Base-by-base conservation (phyloP, 2,888 invertebrate genomes). In the Myopa tessellatipennis region DNA sequence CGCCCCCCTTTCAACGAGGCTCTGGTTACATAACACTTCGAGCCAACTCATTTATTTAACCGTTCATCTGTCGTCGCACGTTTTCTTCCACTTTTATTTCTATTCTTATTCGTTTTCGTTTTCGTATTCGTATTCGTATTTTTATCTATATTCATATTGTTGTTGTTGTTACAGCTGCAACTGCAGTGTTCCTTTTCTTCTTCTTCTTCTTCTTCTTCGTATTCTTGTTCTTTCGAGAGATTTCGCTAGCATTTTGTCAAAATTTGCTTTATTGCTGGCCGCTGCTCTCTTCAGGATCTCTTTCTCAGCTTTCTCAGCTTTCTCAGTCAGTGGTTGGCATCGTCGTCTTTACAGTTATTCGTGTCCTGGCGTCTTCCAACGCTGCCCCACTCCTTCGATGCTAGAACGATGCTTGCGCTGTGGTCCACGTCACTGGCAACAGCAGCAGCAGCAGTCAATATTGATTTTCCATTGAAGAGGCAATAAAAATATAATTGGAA, bases 401-500 rank as follows among this genome's bases (percentile, higher is more conserved):
- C 58, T 4, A 12, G 26, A 18, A 18, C 61, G 12, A 26, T 18
- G 7, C 4, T 18, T 40, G 40, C 26, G 50, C 26, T 18, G 18
- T 50, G 34, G 14, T 70, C 36, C 7, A 3, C 7, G n/a, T 26
- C 18, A 12, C n/a, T 34, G 16, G 36, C 50, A 34, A 34, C 10
- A n/a, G 34, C 7, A 34, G 55, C 2, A n/a, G 14, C 52, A 55
- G 18, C 68, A 50, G 76, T 63, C 63, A 63, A 55, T 76, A 76
- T 76, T 71, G 76, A 76, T 76, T 76, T 76, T 76, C 76, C 71
- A 71, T 76, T 71, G 71, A 70, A 65, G 38, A 63, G 58, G 50
- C 76, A 76, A 76, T 76, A 76, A 76, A 76, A 76, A 65, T 76
- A 71, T 76, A 76, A 76, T 70, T 76, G 71, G 70, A 76, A 76